Base-by-base conservation (phyloP, 2,888 invertebrate genomes). In the Scaptodrosophila latifasciaeformis region DNA sequence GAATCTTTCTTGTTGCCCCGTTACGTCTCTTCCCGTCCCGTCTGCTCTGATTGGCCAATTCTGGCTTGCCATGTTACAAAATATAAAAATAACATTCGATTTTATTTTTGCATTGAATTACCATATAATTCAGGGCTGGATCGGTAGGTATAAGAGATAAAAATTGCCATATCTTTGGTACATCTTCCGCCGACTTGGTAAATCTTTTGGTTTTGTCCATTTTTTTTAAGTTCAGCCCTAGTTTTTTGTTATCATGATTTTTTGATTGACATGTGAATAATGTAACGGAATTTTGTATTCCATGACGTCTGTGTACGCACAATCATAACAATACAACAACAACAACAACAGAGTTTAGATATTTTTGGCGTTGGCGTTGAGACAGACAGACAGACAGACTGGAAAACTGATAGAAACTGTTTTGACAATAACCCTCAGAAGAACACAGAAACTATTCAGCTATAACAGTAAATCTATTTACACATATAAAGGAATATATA, bases 1-100 rank as follows among this genome's bases (percentile, higher is more conserved):
- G n/a, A n/a, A n/a, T n/a, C n/a, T n/a, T n/a, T n/a, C 65, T 64
- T 49, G 59, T 63, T 66, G 57, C 65, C 66, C 58, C 58, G 53
- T 59, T 53, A 31, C 37, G 43, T 54, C 34, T 35, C 56, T 46
- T 61, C 37, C 29, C 39, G n/a, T n/a, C n/a, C n/a, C n/a, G n/a
- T n/a, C n/a, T n/a, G n/a, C 15, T 55, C 65, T 65, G 65, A 67
- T 77, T 77, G 74, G 57, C 70, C 27, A 6, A 27, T 27, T 27
- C 27, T 27, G 9, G 27, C 27, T 46, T 59, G 42, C 47, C 37
- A 43, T 60, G 21, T 43, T 17, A 10, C 37, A 13, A 4, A n/a
- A 29, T 61, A 50, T 50, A 61, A 61, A 60, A 60, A 54, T 47
- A 44, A 43, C 45, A 49, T 31, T 48, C 50, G 47, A 48, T 60